These are phyloP conservation scores for Peromyscus attwateri DNA, from an alignment of 2,797 vertebrate genomes.

Conservation along the genomic window DNA sequence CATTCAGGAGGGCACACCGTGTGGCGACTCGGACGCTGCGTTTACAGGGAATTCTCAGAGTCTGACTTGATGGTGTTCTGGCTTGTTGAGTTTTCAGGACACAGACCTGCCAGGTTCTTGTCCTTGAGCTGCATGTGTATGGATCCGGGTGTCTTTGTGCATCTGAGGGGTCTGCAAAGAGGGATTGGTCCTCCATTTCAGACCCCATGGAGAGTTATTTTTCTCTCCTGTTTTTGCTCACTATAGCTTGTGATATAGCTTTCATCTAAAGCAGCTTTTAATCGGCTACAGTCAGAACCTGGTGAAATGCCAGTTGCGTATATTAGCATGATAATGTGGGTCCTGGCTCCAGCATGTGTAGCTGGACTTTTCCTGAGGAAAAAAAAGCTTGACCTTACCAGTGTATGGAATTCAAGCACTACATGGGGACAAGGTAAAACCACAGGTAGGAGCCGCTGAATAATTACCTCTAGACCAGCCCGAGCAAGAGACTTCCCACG, in stretches of 20 bases:
- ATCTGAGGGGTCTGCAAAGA: background rate
- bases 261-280: slow-evolving; percentile 49
- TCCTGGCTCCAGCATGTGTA: slow-evolving; percentile 65
- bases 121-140: background rate
- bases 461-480: slow-evolving; percentile 93
- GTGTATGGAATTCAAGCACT: slow-evolving; percentile 85
- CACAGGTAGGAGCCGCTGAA: slow-evolving; percentile 90
- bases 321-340: slow-evolving; percentile 67
- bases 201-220: background rate
- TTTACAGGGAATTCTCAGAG: slow-evolving; percentile 42
- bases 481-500: slow-evolving; percentile 89
- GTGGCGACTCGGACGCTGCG: background rate
- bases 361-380: slow-evolving; percentile 78
- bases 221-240: slow-evolving; percentile 49
- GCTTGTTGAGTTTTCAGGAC: slow-evolving; percentile 82
- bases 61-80: slow-evolving; percentile 64
- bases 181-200: slow-evolving; percentile 3
- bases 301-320: background rate
- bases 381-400: slow-evolving; percentile 86
- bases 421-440: slow-evolving; percentile 87
- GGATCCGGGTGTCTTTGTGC: background rate
- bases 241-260: background rate
- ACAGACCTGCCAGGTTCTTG: slow-evolving; percentile 62
- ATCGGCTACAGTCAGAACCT: background rate
- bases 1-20: slow-evolving; percentile 39